These are phyloP conservation scores for Drosophila suzukii DNA, from an alignment of 1,140 invertebrate genomes.

Conservation along the genomic window DNA sequence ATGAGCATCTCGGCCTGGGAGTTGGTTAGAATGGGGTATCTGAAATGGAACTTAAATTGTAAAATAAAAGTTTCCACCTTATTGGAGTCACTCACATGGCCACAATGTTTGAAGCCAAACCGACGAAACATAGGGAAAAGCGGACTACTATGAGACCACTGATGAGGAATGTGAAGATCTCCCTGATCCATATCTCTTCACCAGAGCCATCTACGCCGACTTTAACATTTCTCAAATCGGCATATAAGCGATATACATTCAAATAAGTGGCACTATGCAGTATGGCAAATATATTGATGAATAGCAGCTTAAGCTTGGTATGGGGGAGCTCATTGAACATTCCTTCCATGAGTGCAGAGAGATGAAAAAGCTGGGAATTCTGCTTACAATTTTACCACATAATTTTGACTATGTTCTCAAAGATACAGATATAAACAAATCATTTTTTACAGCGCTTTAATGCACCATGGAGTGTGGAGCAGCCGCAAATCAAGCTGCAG, in stretches of 20 bases:
- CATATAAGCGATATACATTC: conserved; percentile 57
- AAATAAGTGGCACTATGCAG: conserved; percentile 60
- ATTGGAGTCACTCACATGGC: conserved; percentile 60
- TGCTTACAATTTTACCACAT: neutral
- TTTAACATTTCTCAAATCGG: conserved; percentile 52
- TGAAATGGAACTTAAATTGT: conserved; percentile 1
- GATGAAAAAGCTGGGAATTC: neutral
- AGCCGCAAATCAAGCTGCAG: conserved; percentile 88
- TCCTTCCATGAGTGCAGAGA: neutral
- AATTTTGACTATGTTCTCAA: conserved; percentile 33
- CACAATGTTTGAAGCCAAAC: conserved; percentile 61
- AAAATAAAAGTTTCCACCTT: neutral
- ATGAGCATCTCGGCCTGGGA: conserved; percentile 61
- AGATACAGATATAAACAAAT: neutral
- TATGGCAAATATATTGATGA: conserved; percentile 64
- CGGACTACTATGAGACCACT: conserved; percentile 48
- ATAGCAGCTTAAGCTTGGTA: conserved; percentile 56
- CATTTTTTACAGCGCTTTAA: conserved; percentile 85
- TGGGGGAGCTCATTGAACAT: conserved; percentile 27
- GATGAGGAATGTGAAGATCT: conserved; percentile 54
- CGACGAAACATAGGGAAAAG: conserved; percentile 61
- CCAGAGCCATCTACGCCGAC: conserved; percentile 26
- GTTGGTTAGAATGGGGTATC: conserved; percentile 72
- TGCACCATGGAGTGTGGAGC: conserved; percentile 90
- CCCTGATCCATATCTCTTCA: conserved; percentile 52